Evolutionary conservation across 2,113 vertebrate genomes (phyloP), one percentile per base, ranked within the genome.

Genomic region (Lanius ludovicianus): DNA sequence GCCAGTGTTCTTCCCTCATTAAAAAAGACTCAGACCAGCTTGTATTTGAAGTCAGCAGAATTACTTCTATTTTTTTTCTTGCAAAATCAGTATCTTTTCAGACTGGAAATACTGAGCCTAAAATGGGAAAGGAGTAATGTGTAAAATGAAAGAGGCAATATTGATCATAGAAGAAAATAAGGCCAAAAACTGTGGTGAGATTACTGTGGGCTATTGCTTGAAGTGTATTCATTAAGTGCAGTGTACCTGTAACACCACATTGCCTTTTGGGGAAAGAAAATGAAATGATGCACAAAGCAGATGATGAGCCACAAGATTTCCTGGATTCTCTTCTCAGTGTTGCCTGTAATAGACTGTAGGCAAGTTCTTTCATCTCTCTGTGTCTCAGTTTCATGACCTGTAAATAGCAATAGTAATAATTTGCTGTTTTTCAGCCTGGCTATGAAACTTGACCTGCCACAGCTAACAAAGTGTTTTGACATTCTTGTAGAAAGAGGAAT

Each of bases 371-470:
- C 60, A 78, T 84, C 56, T 73, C 67, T 75, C 80, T 47, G 10
- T 76, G 47, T 59, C 65, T 93, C 90, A 1, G 3, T 85, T 95
- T 92, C 87, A 59, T 92, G 93, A 83, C 88, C 93, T 93, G 69
- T 82, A 94, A 90, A 77, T 57, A 85, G 56, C 67, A 79, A 65
- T 49, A 89, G 44, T 89, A 94, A 78, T 91, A 92, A 88, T 93
- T 74, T 57, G 20, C 68, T 87, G 50, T 0, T 75, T 96, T 87
- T 62, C 77, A 73, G 74, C 37, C 59, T 75, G 56, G 35, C 74
- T 94, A 37, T 81, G 74, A 75, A 94, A 90, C 87, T 95, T 94
- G 96, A 93, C 90, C 90, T 47, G 49, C 70, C 42, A 65, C 50
- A 65, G 83, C 78, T 93, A 92, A 69, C 85, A 94, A 92, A 94